These are phyloP conservation scores for Antigone vipio DNA, from an alignment of 2,113 vertebrate species.

Conservation along the genomic window DNA sequence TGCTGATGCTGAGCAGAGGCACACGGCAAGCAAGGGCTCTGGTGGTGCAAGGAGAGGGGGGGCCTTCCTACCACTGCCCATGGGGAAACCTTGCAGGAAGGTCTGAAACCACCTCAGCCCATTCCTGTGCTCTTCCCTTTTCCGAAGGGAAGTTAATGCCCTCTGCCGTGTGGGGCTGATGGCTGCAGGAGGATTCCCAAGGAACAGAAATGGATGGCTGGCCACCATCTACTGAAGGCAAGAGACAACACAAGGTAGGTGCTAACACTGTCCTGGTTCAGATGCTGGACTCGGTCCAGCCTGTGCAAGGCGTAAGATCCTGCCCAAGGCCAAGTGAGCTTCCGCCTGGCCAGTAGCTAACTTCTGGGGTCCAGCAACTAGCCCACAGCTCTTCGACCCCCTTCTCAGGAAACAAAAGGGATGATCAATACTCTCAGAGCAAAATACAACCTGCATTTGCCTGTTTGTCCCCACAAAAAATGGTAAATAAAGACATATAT, in stretches of 20 bases:
- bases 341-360: neutral
- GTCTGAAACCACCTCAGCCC: neutral
- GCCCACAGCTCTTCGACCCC: neutral
- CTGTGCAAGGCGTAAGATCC: neutral
- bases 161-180: neutral
- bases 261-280: rapidly evolving
- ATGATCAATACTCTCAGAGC: neutral
- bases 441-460: neutral
- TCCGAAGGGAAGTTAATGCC: neutral
- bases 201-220: neutral
- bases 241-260: neutral
- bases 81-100: neutral
- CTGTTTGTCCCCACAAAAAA: neutral
- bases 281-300: neutral
- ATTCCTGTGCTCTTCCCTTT: neutral
- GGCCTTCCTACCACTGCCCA: neutral
- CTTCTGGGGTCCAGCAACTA: neutral
- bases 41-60: rapidly evolving
- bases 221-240: neutral
- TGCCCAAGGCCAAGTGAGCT: neutral
- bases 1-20: neutral
- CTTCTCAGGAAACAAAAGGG: neutral
- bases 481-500: neutral
- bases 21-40: neutral
- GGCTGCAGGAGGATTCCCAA: neutral